Evolutionary conservation across 2,797 vertebrate species (phyloP).

Genomic region (Microcaecilia unicolor): DNA sequence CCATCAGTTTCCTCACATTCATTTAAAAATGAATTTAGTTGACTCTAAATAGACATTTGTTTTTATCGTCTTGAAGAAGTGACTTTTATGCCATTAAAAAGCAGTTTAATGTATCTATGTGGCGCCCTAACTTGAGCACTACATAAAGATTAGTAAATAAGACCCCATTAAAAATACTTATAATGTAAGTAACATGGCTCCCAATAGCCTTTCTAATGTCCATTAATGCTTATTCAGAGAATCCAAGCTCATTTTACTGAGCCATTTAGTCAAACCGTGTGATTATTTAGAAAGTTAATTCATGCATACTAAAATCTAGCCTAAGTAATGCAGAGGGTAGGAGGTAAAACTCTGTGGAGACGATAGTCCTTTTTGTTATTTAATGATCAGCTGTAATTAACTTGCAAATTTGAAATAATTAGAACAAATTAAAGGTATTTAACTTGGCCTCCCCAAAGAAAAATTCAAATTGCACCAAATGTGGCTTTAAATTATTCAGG

Average conservation of each 20-base stretch:
- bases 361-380: slow-evolving; percentile 71
- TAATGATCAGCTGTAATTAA: slow-evolving; percentile 76
- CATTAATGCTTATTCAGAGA: slow-evolving; percentile 66
- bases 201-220: slow-evolving; percentile 67
- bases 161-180: slow-evolving; percentile 64
- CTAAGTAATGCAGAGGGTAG: slow-evolving; percentile 69
- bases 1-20: slow-evolving; percentile 32
- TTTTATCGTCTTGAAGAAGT: slow-evolving; percentile 50
- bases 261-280: slow-evolving; percentile 69
- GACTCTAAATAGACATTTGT: slow-evolving; percentile 45
- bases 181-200: slow-evolving; percentile 61
- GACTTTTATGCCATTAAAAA: slow-evolving; percentile 49
- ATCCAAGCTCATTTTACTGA: slow-evolving; percentile 70
- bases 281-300: slow-evolving; percentile 77
- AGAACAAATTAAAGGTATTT: slow-evolving; percentile 81
- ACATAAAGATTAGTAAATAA: slow-evolving; percentile 70
- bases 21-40: slow-evolving; percentile 49
- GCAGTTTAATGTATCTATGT: slow-evolving; percentile 49
- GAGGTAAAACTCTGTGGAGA: slow-evolving; percentile 69
- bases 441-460: slow-evolving; percentile 77
- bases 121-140: slow-evolving; percentile 52
- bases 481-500: slow-evolving; percentile 78
- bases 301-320: slow-evolving; percentile 72
- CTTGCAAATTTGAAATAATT: slow-evolving; percentile 80
- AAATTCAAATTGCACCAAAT: slow-evolving; percentile 75